Evolutionary conservation across 37 sponge, comb jelly and placozoan genomes (phyloP).

Genomic region (Ianthella basta): DNA sequence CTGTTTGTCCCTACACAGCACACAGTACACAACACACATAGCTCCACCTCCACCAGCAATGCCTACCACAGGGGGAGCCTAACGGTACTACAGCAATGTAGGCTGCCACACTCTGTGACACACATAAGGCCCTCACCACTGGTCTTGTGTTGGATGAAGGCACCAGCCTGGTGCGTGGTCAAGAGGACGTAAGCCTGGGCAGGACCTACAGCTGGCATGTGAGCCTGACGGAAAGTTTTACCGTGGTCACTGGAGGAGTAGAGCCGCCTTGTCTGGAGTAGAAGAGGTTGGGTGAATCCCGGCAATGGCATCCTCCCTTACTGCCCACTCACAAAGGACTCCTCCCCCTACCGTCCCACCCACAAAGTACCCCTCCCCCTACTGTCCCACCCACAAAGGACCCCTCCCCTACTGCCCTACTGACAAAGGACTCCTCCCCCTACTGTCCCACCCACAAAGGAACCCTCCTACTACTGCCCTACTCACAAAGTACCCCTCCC

Average conservation of each 20-base stretch:
- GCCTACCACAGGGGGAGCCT: background rate
- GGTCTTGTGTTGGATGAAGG: conserved; percentile 66
- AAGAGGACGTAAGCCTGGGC: conserved; percentile 55
- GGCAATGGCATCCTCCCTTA: background rate
- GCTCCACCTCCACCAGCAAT: background rate
- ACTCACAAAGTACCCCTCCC: background rate
- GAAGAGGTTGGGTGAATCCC: background rate
- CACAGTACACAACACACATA: background rate
- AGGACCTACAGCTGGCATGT: conserved; percentile 56
- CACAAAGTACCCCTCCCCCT: background rate
- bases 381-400: conserved; percentile 6
- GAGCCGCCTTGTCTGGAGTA: conserved; percentile 44
- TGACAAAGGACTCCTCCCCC: background rate
- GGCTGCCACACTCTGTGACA: background rate
- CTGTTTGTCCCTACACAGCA: background rate
- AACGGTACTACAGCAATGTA: background rate
- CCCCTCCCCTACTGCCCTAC: background rate
- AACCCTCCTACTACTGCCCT: background rate
- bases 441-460: background rate
- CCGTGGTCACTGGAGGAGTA: conserved; percentile 54
- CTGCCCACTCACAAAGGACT: background rate
- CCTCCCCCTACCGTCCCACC: background rate
- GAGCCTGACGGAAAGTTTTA: conserved; percentile 45
- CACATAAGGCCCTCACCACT: background rate
- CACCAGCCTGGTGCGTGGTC: conserved; percentile 74